Conservation (phyloP, 53 echinoderm and acorn worm species). For the Echinometra lucunter region DNA sequence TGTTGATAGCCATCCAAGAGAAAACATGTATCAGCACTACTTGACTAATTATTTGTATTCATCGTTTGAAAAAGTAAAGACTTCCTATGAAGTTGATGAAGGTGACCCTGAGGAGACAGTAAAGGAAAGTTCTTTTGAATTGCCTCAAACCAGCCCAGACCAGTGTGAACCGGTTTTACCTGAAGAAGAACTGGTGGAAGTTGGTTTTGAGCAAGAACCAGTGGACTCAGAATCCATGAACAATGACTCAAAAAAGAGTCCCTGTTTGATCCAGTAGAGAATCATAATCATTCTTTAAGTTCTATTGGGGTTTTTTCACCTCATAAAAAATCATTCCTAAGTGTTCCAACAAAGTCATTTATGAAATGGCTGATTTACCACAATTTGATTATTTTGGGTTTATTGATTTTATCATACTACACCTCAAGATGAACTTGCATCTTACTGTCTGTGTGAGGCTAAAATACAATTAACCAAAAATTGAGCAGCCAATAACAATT, state of each 20-base stretch:
- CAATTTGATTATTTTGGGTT: not conserved
- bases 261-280: constrained; percentile 38
- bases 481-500: not conserved
- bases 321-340: constrained; percentile 3
- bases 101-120: not conserved
- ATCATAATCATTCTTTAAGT: not conserved
- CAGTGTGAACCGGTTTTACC: not conserved
- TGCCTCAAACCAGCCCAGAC: constrained; percentile 1
- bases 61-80: not conserved
- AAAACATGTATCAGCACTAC: constrained; percentile 39
- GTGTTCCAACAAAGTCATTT: too few species aligned
- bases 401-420: not conserved
- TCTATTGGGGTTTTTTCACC: not conserved
- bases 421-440: not conserved
- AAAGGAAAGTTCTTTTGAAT: not conserved
- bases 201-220: constrained; percentile 36
- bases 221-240: not conserved
- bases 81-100: not conserved
- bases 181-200: not conserved
- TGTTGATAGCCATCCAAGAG: not conserved
- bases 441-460: not conserved
- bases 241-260: not conserved
- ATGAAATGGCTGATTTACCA: too few species aligned
- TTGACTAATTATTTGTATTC: not conserved
- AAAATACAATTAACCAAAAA: not conserved